phyloP scores from a whole-genome alignment of 2,113 vertebrate genomes.

The Lipotes vexillifer region DNA sequence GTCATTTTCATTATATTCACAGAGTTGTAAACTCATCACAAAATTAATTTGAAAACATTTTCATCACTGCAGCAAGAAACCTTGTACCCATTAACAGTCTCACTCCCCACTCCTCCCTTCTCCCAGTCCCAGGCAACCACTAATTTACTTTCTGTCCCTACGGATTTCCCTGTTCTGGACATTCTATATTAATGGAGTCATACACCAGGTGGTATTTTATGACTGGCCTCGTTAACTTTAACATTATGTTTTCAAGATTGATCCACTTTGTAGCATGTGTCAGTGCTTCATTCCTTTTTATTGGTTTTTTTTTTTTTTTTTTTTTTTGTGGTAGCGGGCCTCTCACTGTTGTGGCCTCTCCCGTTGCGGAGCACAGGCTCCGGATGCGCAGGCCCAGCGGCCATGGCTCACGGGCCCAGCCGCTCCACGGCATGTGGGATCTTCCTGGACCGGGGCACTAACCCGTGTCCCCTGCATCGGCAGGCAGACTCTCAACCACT shows the following conservation, averaged over 20 bases:
- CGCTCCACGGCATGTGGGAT: too few relatives aligned
- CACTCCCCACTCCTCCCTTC: not conserved
- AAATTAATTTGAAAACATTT: not conserved
- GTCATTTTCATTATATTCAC: not conserved
- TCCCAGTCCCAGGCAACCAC: not conserved
- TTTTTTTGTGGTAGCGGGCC: too few relatives aligned
- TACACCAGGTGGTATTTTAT: not conserved
- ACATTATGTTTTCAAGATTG: not conserved
- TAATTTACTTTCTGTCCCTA: not conserved
- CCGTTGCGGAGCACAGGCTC: too few relatives aligned
- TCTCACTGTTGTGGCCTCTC: too few relatives aligned
- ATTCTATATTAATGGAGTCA: not conserved
- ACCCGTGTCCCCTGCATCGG: too few relatives aligned
- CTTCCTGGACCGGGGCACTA: rapidly evolving
- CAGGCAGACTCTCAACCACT: too few relatives aligned
- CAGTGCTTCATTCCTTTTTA: not conserved
- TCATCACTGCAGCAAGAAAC: not conserved
- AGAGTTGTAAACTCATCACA: not conserved
- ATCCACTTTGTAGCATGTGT: not conserved
- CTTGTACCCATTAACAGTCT: not conserved
- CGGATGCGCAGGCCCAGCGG: too few relatives aligned
- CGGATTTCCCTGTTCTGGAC: not conserved
- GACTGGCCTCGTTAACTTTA: not conserved
- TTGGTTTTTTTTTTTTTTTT: too few relatives aligned
- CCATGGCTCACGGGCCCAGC: too few relatives aligned